Conservation (phyloP, 2,888 invertebrate genomes). For the Zaprionus obscuricornis region DNA sequence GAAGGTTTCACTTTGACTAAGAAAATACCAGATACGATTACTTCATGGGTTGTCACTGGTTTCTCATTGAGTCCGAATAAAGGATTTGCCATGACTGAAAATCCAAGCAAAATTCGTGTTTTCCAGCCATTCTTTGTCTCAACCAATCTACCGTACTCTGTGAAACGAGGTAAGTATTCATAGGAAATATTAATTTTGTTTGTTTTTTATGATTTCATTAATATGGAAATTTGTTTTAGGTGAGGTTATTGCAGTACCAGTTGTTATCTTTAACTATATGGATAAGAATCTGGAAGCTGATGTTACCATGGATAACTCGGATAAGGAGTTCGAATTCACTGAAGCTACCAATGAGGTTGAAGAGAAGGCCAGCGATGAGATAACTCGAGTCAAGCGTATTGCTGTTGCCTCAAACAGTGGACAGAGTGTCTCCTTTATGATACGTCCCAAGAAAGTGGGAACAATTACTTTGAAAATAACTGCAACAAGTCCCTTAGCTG, state of each 20-base stretch:
- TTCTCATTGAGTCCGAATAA: slow-evolving; percentile 90
- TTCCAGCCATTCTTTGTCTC: slow-evolving; percentile 93
- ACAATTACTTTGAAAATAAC: slow-evolving; percentile 89
- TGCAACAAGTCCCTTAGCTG: slow-evolving; percentile 89
- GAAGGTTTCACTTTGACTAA: slow-evolving; percentile 80
- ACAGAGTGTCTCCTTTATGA: slow-evolving; percentile 93
- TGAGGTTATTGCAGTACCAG: slow-evolving; percentile 94
- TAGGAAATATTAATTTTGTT: background rate
- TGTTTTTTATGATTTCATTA: background rate
- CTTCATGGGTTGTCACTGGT: slow-evolving; percentile 93
- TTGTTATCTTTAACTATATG: slow-evolving; percentile 95
- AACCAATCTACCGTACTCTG: slow-evolving; percentile 93
- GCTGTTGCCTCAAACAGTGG: slow-evolving; percentile 89
- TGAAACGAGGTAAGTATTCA: slow-evolving; percentile 91
- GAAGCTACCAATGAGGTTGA: slow-evolving; percentile 91
- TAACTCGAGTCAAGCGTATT: slow-evolving; percentile 83
- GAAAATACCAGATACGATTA: slow-evolving; percentile 91
- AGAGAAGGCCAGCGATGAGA: slow-evolving; percentile 85
- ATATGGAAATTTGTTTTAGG: slow-evolving; percentile 84
- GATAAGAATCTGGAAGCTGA: slow-evolving; percentile 90
- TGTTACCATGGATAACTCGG: slow-evolving; percentile 92
- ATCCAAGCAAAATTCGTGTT: slow-evolving; percentile 88
- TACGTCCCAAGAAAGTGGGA: slow-evolving; percentile 89
- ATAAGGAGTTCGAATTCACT: slow-evolving; percentile 91
- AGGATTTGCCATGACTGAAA: slow-evolving; percentile 90